Conservation (phyloP, 2,888 invertebrate species). For the Cosmorhoe ocellata region DNA sequence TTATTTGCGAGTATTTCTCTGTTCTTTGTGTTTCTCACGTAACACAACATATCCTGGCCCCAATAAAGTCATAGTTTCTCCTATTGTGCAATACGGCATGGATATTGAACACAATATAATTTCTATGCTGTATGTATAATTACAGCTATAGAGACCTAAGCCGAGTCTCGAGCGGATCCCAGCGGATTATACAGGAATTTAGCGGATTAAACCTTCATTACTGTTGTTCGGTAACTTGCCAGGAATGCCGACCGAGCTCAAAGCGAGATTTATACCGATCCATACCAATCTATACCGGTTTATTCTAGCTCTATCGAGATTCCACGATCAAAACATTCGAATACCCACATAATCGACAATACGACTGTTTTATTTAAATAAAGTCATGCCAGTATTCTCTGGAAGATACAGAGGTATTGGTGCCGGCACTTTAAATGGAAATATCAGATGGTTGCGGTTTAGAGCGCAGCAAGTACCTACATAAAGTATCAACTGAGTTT, state of each 20-base stretch:
- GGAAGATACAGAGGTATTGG: slow-evolving; percentile 31
- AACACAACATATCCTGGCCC: too few species aligned
- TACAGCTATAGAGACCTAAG: slow-evolving; percentile 45
- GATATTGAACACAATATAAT: slow-evolving; percentile 12
- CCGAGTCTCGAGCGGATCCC: slow-evolving; percentile 49
- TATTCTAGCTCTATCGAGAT: slow-evolving; percentile 39
- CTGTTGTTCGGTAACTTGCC: slow-evolving; percentile 68
- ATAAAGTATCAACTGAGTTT: neutral
- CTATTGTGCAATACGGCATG: neutral
- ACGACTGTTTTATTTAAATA: slow-evolving; percentile 65
- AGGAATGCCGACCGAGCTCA: slow-evolving; percentile 60
- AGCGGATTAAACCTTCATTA: slow-evolving; percentile 72
- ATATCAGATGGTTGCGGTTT: slow-evolving; percentile 20
- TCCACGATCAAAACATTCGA: slow-evolving; percentile 57
- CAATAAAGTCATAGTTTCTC: neutral
- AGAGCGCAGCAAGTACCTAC: neutral
- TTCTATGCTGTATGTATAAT: slow-evolving; percentile 35
- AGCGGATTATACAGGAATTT: slow-evolving; percentile 62
- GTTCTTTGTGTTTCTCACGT: neutral
- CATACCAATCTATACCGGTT: slow-evolving; percentile 25
- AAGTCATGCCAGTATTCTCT: slow-evolving; percentile 36
- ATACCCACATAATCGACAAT: slow-evolving; percentile 53
- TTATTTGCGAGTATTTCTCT: slow-evolving; percentile 12
- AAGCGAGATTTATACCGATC: slow-evolving; percentile 61
- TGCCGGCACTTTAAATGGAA: slow-evolving; percentile 35